Evolutionary conservation across 2,113 vertebrate genomes (phyloP).

Genomic region (Polyodon spathula): DNA sequence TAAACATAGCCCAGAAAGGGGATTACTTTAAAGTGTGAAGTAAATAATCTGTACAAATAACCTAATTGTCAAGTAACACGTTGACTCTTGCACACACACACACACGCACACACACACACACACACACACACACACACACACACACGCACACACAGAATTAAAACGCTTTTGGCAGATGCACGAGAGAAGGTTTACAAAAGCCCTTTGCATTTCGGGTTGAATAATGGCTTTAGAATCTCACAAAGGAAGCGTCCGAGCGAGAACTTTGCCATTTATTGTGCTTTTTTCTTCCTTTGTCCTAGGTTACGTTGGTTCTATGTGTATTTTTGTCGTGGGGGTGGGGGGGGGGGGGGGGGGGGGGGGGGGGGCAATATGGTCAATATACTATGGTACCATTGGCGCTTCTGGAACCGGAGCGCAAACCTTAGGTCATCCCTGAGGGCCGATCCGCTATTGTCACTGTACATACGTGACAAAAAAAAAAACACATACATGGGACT

Average conservation of each 20-base stretch:
- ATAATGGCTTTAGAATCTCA: slow-evolving; percentile 49
- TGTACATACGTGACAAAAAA: too few species aligned
- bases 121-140: slow-evolving; percentile 23
- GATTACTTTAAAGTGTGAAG: slow-evolving; percentile 51
- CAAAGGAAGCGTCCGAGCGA: slow-evolving; percentile 75
- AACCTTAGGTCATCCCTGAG: too few species aligned
- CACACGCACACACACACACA: too few species aligned
- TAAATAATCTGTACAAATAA: slow-evolving; percentile 52
- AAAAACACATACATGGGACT: too few species aligned
- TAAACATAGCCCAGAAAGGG: slow-evolving; percentile 63
- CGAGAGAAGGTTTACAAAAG: slow-evolving; percentile 41
- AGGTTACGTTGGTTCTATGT: slow-evolving; percentile 32
- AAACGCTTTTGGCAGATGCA: slow-evolving; percentile 67
- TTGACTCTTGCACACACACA: slow-evolving; percentile 14
- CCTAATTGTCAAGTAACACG: slow-evolving; percentile 29
- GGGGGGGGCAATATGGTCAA: too few species aligned
- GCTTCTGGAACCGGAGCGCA: too few species aligned
- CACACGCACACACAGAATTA: slow-evolving; percentile 48
- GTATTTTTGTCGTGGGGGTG: too few species aligned
- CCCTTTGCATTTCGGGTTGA: slow-evolving; percentile 47
- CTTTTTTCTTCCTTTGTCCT: slow-evolving; percentile 23
- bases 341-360: too few species aligned
- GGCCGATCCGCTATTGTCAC: slow-evolving; percentile 19
- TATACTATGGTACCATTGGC: too few species aligned
- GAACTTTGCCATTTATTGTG: slow-evolving; percentile 53